phyloP scores from a whole-genome alignment of 2,888 invertebrate genomes.

The Polia nebulosa region DNA sequence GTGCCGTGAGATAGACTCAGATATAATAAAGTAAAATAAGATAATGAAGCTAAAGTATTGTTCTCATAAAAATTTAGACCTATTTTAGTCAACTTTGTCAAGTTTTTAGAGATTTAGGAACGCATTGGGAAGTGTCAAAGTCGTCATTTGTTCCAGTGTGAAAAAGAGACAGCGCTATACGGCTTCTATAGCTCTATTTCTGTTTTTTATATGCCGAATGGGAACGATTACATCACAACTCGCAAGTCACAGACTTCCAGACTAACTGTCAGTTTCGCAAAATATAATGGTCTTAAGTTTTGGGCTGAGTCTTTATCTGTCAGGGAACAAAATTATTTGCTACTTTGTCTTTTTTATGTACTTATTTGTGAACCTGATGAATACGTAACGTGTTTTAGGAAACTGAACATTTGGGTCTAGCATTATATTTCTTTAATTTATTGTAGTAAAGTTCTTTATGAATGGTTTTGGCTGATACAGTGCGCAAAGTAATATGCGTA shows the following conservation, averaged over 20 bases:
- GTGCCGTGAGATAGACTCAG: conserved; percentile 1
- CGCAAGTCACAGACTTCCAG: conserved; percentile 15
- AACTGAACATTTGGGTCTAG: conserved; percentile 4
- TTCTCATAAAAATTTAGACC: conserved; percentile 14
- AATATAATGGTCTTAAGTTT: conserved; percentile 40
- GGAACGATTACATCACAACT: conserved; percentile 19
- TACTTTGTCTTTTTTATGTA: conserved; percentile 22
- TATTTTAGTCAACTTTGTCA: not conserved
- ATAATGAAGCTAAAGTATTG: conserved; percentile 18
- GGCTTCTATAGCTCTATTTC: not conserved
- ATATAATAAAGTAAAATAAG: conserved; percentile 24
- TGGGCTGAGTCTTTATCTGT: conserved; percentile 11
- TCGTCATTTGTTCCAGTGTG: conserved; percentile 4
- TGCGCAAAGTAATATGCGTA: too few species aligned
- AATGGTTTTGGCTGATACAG: not conserved
- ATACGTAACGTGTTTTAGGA: conserved; percentile 19
- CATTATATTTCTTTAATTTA: conserved; percentile 19
- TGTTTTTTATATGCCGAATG: not conserved
- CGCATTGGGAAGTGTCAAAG: not conserved
- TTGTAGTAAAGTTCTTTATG: not conserved
- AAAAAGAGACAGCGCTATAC: not conserved
- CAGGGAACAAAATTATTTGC: conserved; percentile 16
- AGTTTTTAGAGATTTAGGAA: not conserved
- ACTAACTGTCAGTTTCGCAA: conserved; percentile 31
- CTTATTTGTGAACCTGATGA: conserved; percentile 36